Evolutionary conservation across 2,888 invertebrate genomes (phyloP).

Genomic region (Pachliopta kotzebuea): DNA sequence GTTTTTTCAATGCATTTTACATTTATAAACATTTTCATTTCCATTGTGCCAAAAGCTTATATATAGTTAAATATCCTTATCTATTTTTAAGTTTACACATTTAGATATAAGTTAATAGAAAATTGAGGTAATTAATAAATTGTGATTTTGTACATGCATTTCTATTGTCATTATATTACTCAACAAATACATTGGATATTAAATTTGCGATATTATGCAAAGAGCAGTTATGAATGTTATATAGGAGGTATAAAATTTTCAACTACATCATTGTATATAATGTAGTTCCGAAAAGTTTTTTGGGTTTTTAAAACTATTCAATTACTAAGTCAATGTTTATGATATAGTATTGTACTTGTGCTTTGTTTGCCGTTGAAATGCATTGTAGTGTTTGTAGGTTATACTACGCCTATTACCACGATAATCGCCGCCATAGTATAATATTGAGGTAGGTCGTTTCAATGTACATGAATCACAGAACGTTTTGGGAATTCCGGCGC

Average conservation of each 20-base stretch:
- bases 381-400: not conserved
- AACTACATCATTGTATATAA: too few species aligned
- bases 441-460: constrained; percentile 27
- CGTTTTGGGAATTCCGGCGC: constrained; percentile 21
- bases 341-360: not conserved
- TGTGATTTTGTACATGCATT: constrained; percentile 4
- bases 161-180: not conserved
- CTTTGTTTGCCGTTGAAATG: not conserved
- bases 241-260: too few species aligned
- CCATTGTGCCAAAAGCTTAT: constrained; percentile 4
- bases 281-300: too few species aligned
- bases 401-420: constrained; percentile 8
- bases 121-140: not conserved
- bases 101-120: not conserved
- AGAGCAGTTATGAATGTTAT: not conserved
- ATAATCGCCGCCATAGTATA: constrained; percentile 18
- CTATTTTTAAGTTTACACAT: not conserved
- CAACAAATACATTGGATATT: not conserved
- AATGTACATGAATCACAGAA: constrained; percentile 22
- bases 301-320: too few species aligned
- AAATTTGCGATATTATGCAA: not conserved
- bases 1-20: not conserved
- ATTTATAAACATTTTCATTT: not conserved
- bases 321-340: not conserved
- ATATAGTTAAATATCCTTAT: not conserved